Evolutionary conservation across 2,888 invertebrate species (phyloP).

Genomic region (Microctonus brassicae): DNA sequence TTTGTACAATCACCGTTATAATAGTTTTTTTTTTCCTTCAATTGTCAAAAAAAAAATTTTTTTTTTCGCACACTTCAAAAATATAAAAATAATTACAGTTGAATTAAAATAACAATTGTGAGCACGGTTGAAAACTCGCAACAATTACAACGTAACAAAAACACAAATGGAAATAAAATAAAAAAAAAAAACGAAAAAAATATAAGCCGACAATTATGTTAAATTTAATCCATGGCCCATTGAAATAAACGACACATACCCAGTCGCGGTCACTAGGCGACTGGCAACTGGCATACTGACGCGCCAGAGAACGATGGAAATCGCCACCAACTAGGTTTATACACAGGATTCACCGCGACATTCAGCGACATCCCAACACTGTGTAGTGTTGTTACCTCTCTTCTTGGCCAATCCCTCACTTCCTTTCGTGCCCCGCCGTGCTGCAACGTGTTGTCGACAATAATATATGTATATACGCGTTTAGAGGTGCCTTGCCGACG

Average conservation of each 20-base stretch:
- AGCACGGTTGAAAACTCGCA: not conserved
- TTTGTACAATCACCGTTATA: not conserved
- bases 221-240: conserved; percentile 59
- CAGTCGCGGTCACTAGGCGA: conserved; percentile 68
- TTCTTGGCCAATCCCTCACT: conserved; percentile 27
- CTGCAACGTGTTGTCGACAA: conserved; percentile 13
- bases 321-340: conserved; percentile 18
- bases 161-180: not conserved
- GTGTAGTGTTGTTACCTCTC: conserved; percentile 9
- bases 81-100: conserved; percentile 4
- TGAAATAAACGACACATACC: conserved; percentile 54
- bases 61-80: not conserved
- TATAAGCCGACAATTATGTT: not conserved
- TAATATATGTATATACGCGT: conserved; percentile 10
- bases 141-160: not conserved
- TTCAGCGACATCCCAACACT: conserved; percentile 27
- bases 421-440: conserved; percentile 18
- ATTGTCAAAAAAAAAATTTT: not conserved
- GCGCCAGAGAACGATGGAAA: conserved; percentile 25
- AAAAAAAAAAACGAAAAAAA: conserved; percentile 9
- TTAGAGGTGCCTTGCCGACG: conserved; percentile 13
- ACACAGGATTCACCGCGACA: conserved; percentile 34
- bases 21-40: not conserved
- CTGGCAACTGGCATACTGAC: conserved; percentile 52
- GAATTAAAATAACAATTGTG: not conserved